Evolutionary conservation across 2,113 vertebrate genomes (phyloP), one percentile per base, ranked within the genome.

Genomic region (Muntiacus reevesi): DNA sequence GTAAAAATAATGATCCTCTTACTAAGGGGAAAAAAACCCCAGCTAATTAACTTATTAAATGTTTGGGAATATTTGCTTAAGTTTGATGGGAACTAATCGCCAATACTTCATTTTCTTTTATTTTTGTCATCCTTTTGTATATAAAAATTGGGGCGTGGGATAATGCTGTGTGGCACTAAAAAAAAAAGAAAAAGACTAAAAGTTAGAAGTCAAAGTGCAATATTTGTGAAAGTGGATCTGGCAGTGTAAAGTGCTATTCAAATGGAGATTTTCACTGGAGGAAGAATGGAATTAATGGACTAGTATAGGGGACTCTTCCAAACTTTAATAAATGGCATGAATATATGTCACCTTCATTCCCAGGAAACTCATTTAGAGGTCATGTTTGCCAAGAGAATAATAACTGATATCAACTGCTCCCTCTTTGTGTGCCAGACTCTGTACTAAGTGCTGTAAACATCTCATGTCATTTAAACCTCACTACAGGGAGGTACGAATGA

Each of bases 141-240:
- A 50, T 50, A 92, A 86, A 97, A 82, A 76, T 55, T 93, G 33
- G 76, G 7, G 16, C 4, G n/a, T 59, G 21, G 30, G 30, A n/a
- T 59, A 87, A 59, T 89, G 13, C 50, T 76, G 27, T 33, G 36
- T 30, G 23, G 71, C 3, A 74, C 52, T 71, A 23, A 71, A 71
- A 71, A 60, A 93, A 96, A 79, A 95, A 91, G 64, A 95, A 89
- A 62, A 2, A 40, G 55, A 91, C 28, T 45, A 43, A 95, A 88
- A 91, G 43, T 64, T n/a, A n/a, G 19, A 92, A 16, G 71, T 33
- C 74, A 90, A 96, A 82, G 50, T 47, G 54, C 36, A 47, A 0
- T 54, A 52, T 94, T 82, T 76, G 59, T 82, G 67, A 64, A 92
- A 92, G 57, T 90, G 30, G 15, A 78, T 91, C 76, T 91, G 59